Conservation (phyloP, 2,888 invertebrate genomes). For the Agriopis aurantiaria region DNA sequence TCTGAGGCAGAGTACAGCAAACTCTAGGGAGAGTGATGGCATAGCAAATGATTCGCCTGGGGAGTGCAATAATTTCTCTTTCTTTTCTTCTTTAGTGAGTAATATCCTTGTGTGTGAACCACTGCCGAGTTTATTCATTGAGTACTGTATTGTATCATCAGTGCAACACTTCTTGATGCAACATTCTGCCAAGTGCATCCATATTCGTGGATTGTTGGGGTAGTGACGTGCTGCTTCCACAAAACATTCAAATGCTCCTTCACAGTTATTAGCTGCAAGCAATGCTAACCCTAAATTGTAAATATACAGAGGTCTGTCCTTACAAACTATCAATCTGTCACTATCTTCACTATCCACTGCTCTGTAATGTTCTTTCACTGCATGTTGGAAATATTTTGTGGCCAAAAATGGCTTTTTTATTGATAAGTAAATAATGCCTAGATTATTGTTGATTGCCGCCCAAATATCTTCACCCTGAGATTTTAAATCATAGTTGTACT, state of each 20-base stretch:
- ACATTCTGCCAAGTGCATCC: constrained; percentile 97
- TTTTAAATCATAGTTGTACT: constrained; percentile 74
- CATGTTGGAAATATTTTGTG: constrained; percentile 92
- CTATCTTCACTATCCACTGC: constrained; percentile 77
- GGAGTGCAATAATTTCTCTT: constrained; percentile 70
- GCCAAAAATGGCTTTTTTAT: constrained; percentile 93
- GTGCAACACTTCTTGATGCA: constrained; percentile 91
- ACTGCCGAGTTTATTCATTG: constrained; percentile 78
- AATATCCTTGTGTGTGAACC: constrained; percentile 78
- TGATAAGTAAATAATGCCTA: constrained; percentile 93
- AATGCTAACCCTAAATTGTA: constrained; percentile 95
- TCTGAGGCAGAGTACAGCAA: constrained; percentile 94
- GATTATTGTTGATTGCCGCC: constrained; percentile 91
- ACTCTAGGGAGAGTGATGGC: constrained; percentile 95
- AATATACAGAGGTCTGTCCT: constrained; percentile 88
- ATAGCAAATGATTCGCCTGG: constrained; percentile 92
- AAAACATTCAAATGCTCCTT: constrained; percentile 96
- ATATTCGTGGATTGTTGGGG: constrained; percentile 95
- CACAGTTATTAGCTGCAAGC: constrained; percentile 92
- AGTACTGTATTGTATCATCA: constrained; percentile 80
- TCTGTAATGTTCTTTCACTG: constrained; percentile 90
- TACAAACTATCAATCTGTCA: constrained; percentile 73
- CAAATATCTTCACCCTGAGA: constrained; percentile 81
- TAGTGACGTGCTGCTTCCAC: constrained; percentile 94
- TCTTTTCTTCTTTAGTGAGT: constrained; percentile 70